Percentiles rank a stretch among this genome's conserved stretches.
Conservation (phyloP, 2,888 invertebrate genomes). For the Mechanitis mazaeus region DNA sequence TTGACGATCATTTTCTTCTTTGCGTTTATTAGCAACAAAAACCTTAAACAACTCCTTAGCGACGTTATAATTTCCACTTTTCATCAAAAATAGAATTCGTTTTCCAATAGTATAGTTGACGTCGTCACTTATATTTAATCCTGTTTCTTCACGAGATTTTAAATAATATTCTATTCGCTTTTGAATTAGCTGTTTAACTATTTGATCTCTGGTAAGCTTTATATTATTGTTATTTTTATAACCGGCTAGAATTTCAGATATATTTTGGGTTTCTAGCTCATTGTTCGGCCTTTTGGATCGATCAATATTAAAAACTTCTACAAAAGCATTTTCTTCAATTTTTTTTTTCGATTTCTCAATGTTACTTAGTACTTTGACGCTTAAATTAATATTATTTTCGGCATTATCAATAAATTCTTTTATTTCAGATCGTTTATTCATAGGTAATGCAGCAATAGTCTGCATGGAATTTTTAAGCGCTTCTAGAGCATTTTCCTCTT, state of each 20-base stretch:
- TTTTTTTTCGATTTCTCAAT: slow-evolving; percentile 31
- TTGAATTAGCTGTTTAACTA: slow-evolving; percentile 57
- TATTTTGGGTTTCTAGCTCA: slow-evolving; percentile 18
- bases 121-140: slow-evolving; percentile 36
- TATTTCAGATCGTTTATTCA: slow-evolving; percentile 37
- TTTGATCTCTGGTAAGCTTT: slow-evolving; percentile 50
- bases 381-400: slow-evolving; percentile 41
- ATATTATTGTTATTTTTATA: slow-evolving; percentile 28
- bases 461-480: slow-evolving; percentile 39
- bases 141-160: slow-evolving; percentile 42
- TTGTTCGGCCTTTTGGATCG: slow-evolving; percentile 12
- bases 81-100: slow-evolving; percentile 47
- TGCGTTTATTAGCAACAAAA: slow-evolving; percentile 40
- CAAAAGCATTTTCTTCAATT: slow-evolving; percentile 11
- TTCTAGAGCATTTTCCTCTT: slow-evolving; percentile 40
- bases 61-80: slow-evolving; percentile 46
- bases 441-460: slow-evolving; percentile 31
- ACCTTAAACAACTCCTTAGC: slow-evolving; percentile 57
- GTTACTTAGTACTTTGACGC: slow-evolving; percentile 39
- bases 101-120: slow-evolving; percentile 52
- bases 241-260: slow-evolving; percentile 9
- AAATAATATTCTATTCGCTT: slow-evolving; percentile 52
- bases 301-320: slow-evolving; percentile 4
- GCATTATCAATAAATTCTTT: slow-evolving; percentile 47
- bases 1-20: slow-evolving; percentile 7